These are phyloP conservation scores for Clanis bilineata DNA, from an alignment of 2,888 invertebrate species.

Conservation along the genomic window DNA sequence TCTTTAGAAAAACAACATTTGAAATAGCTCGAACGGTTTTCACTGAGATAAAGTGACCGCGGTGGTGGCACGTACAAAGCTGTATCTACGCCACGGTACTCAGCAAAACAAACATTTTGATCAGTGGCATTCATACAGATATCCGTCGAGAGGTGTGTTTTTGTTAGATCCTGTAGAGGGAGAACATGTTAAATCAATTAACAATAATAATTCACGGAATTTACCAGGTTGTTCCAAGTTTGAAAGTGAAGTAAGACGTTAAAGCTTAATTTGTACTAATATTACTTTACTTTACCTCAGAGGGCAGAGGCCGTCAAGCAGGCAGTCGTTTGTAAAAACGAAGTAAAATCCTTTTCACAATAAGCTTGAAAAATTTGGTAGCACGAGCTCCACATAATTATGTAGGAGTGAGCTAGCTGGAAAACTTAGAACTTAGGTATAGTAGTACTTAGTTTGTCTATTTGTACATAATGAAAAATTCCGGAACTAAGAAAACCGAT, in stretches of 20 bases:
- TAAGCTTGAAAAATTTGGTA: no score
- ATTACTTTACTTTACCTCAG: no score
- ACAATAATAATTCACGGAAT: constrained; percentile 41
- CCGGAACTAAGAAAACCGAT: no score
- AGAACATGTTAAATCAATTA: constrained; percentile 72
- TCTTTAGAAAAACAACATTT: constrained; percentile 39
- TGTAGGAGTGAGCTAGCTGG: no score
- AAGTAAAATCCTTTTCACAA: no score
- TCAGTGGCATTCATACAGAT: constrained; percentile 61
- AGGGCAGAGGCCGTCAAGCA: no score
- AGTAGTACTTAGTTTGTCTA: no score
- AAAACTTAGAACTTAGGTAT: no score
- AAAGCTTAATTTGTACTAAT: neutral
- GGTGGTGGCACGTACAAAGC: constrained; percentile 57
- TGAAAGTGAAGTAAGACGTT: neutral
- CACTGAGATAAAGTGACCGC: constrained; percentile 69
- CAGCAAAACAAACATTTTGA: constrained; percentile 66
- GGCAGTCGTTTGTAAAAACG: no score
- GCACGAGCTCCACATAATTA: no score
- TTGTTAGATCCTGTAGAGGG: constrained; percentile 51
- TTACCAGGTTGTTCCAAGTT: neutral
- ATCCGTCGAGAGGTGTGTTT: constrained; percentile 50
- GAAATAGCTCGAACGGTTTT: constrained; percentile 35
- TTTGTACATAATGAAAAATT: no score
- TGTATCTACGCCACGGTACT: constrained; percentile 61